A percentile compares a stretch with the other conserved stretches of the same genome.
phyloP scores from a whole-genome alignment of 2,797 vertebrate genomes.

The Oryzias dopingdopingensis region DNA sequence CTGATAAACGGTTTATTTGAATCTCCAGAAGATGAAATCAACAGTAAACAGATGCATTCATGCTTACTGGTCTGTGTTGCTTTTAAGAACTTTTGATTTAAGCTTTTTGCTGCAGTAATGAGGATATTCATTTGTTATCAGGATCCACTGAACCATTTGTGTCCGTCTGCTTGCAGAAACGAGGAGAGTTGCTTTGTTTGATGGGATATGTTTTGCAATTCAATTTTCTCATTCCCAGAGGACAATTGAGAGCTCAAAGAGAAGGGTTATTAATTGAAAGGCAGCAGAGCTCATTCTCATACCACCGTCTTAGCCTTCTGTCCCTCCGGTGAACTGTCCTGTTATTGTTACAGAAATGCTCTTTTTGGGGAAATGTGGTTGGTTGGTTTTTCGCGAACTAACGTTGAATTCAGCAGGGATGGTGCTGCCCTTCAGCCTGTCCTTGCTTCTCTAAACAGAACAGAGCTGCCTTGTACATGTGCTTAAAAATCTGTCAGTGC shows the following conservation, averaged over 20 bases:
- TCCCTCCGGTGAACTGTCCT: constrained; percentile 10
- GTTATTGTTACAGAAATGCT: constrained; percentile 4
- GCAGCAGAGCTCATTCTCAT: constrained; percentile 55
- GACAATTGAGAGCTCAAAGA: constrained; percentile 48
- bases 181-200: constrained; percentile 67
- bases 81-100: constrained; percentile 29
- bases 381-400: constrained; percentile 8
- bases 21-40: too few relatives aligned
- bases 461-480: constrained; percentile 31
- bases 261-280: constrained; percentile 66
- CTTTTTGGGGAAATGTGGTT: constrained; percentile 3
- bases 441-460: constrained; percentile 9
- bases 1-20: too few relatives aligned
- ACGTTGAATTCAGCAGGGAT: constrained; percentile 7
- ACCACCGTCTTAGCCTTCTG: constrained; percentile 29
- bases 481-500: constrained; percentile 23
- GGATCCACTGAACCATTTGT: too few relatives aligned
- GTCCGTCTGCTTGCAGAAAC: constrained; percentile 40
- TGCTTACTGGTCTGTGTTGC: background rate
- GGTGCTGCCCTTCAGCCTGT: constrained; percentile 14
- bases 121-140: too few relatives aligned
- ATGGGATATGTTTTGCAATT: constrained; percentile 67
- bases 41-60: too few relatives aligned
- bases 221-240: constrained; percentile 65
- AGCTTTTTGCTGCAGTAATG: constrained; percentile 1